Evolutionary conservation across 2,797 vertebrate species (phyloP).

Genomic region (Schizothorax lantsangensis): DNA sequence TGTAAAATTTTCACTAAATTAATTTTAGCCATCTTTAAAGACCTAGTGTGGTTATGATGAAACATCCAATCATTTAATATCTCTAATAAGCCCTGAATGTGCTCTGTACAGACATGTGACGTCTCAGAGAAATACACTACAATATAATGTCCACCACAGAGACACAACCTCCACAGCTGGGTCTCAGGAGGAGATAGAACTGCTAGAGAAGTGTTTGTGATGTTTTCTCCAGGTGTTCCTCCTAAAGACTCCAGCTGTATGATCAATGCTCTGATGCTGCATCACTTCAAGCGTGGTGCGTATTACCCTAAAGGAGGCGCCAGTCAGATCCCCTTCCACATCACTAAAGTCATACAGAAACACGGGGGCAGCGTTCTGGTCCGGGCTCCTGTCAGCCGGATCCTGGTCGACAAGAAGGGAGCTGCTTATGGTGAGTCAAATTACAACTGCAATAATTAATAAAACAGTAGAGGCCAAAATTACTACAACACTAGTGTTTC

Average conservation of each 20-base stretch:
- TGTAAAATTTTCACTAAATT: no score
- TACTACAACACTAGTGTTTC: no score
- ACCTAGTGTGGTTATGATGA: no score
- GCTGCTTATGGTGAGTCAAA: conserved; percentile 75
- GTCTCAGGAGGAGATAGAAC: no score
- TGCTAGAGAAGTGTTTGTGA: neutral
- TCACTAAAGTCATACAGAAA: conserved; percentile 83
- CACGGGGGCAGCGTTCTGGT: conserved; percentile 85
- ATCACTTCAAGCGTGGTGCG: conserved; percentile 88
- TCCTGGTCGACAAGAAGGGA: conserved; percentile 78
- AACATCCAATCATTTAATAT: no score
- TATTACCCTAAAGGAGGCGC: conserved; percentile 87
- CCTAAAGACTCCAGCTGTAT: conserved; percentile 84
- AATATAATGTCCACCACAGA: no score
- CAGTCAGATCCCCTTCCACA: conserved; percentile 86
- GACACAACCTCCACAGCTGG: no score
- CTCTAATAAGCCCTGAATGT: no score
- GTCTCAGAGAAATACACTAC: no score
- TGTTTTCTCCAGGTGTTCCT: conserved; percentile 76
- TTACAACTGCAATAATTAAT: neutral
- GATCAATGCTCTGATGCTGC: conserved; percentile 84
- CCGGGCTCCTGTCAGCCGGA: conserved; percentile 79
- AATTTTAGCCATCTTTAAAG: no score
- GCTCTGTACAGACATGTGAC: no score
- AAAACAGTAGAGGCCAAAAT: no score